Percentiles rank a stretch among this genome's conserved stretches.
Conservation (phyloP, 2,888 invertebrate species). For the Tethea ocularis region DNA sequence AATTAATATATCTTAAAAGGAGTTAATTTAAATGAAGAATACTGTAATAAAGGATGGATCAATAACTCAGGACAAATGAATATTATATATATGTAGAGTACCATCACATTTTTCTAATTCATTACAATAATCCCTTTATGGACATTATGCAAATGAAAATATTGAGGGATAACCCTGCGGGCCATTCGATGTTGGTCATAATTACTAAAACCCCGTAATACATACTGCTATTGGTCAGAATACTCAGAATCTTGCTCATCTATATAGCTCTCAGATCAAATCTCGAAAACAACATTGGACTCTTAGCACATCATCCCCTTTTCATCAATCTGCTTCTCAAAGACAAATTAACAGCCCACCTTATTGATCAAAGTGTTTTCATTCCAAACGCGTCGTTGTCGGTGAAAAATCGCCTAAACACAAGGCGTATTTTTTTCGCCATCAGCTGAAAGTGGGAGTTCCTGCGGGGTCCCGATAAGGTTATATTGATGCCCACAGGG, state of each 20-base stretch:
- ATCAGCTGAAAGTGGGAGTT: slow-evolving; percentile 18
- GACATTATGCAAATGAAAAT: too few relatives aligned
- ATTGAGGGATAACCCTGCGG: too few relatives aligned
- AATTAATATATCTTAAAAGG: too few relatives aligned
- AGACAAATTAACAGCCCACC: slow-evolving; percentile 1
- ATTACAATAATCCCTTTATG: too few relatives aligned
- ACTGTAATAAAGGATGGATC: neutral
- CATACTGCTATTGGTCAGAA: neutral
- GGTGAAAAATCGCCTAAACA: slow-evolving; percentile 34
- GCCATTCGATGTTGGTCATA: too few relatives aligned
- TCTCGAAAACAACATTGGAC: too few relatives aligned
- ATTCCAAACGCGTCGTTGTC: slow-evolving; percentile 16
- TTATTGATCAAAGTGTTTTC: slow-evolving; percentile 15
- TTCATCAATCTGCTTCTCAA: neutral
- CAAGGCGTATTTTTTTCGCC: slow-evolving; percentile 31
- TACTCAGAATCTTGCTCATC: too few relatives aligned
- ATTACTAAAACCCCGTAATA: neutral
- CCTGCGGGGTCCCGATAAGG: slow-evolving; percentile 44
- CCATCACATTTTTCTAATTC: too few relatives aligned
- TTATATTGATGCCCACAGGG: slow-evolving; percentile 51
- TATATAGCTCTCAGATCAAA: too few relatives aligned
- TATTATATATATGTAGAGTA: too few relatives aligned
- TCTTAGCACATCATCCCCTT: neutral
- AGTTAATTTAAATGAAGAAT: neutral
- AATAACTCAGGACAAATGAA: neutral